Base-by-base conservation (phyloP, 1,140 invertebrate species). In the Aleiodes sp. region DNA sequence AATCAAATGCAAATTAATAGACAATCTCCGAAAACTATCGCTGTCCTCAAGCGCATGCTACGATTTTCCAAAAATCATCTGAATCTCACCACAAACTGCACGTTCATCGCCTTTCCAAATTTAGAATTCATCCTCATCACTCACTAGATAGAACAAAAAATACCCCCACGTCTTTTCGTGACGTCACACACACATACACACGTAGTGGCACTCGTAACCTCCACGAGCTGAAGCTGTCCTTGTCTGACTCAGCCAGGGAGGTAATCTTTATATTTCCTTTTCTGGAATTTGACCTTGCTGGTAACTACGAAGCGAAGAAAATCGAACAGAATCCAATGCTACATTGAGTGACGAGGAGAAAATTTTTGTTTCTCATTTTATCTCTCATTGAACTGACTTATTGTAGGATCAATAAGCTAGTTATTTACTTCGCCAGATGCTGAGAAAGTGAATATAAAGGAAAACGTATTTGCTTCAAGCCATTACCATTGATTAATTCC, bases 171-270 rank as follows among this genome's bases (percentile, higher is more conserved):
- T 43, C 39, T 43, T 43, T n/a, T 26, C 21, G 21, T 52, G 46
- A 52, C 46, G 46, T 52, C 16, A 52, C 10, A 24, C 46, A 52
- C 19, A 24, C 26, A 16, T 52, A 9, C 26, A 1, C 4, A 24
- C 21, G 46, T n/a, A n/a, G n/a, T n/a, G n/a, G n/a, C n/a, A n/a
- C 46, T 52, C 46, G 21, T 52, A 52, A 52, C 46, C 46, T 24
- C 46, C n/a, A 3, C 46, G 19, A 21, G 26, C 26, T 52, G 12
- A n/a, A 43, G 10, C 46, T 21, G 16, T 52, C 46, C 46, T 52
- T 52, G 26, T 52, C 46, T 21, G 46, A 21, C 21, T 24, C 46
- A 52, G 21, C 39, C n/a, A n/a, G 6, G 4, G 12, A 52, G 16
- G 46, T 21, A 52, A 9, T 52, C 46, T 24, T 21, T 52, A n/a